Evolutionary conservation across 2,797 vertebrate genomes (phyloP), one percentile per base, ranked within the genome.

Genomic region (Eospalax fontanierii): DNA sequence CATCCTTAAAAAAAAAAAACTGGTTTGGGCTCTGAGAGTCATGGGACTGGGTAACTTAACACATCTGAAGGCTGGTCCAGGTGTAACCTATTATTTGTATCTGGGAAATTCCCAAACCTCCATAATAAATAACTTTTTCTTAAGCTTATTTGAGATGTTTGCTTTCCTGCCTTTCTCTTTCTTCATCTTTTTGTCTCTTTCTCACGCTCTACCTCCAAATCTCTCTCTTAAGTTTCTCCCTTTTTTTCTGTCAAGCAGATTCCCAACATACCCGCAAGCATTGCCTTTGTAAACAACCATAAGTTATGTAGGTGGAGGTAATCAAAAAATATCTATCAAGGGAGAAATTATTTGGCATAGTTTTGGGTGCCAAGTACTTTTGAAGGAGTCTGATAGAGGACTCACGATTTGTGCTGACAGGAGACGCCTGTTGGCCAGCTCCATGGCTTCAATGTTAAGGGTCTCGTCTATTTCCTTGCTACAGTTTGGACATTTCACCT

Each of bases 321-420:
- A 59, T 40, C 24, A 87, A 85, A 61, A 80, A 68, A 18, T 59
- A 50, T 70, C 81, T 21, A 61, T 35, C 26, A 93, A 87, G 38
- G 33, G 2, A 82, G 16, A 83, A 46, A 9, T 2, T 71, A 79
- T 66, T 82, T 26, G 79, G 35, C 43, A 65, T 43, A 85, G 89
- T 82, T 95, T 89, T 65, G 59, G 46, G 22, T n/a, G 38, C n/a
- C 12, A 43, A 79, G 14, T 18, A 63, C 33, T 76, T 89, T 75
- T 22, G 30, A 21, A 68, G 84, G 12, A 43, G 4, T 10, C 26
- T 14, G 66, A 38, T 11, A 65, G 78, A 71, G 7, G 89, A 96
- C 93, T 94, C 26, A 98, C 97, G 87, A 97, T 97, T 91, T 97
- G 96, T 82, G 97, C 96, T 0, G 95, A 97, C 43, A 98, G 50